These are phyloP conservation scores for Aix galericulata DNA, from an alignment of 2,113 vertebrate species.

Conservation along the genomic window DNA sequence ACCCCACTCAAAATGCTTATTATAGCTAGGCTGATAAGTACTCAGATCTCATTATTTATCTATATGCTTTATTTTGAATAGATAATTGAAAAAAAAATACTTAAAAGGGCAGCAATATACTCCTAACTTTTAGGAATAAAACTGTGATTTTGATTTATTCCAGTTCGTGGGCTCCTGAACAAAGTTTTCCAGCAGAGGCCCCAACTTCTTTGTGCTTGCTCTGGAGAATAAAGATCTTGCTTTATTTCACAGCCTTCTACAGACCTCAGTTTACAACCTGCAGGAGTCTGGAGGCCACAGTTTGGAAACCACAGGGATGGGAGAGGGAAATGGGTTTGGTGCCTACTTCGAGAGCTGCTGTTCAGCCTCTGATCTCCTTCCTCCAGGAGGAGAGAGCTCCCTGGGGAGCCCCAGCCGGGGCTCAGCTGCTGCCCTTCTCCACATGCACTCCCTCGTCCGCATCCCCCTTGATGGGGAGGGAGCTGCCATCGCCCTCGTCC, in stretches of 20 bases:
- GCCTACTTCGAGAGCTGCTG: not conserved
- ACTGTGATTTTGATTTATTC: not conserved
- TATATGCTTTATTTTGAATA: constrained; percentile 32
- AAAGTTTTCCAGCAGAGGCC: not conserved
- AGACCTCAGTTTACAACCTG: not conserved
- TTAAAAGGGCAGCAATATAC: constrained; percentile 18
- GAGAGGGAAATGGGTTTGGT: not conserved
- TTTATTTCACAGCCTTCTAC: not conserved
- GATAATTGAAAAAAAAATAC: constrained; percentile 35
- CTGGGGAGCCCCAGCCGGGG: not conserved
- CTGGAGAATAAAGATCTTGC: not conserved
- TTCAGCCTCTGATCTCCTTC: not conserved
- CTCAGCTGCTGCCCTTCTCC: constrained; percentile 59
- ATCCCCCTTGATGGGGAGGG: not conserved
- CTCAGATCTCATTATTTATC: constrained; percentile 40
- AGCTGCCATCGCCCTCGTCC: constrained; percentile 34
- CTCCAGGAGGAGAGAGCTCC: not conserved
- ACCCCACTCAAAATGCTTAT: constrained; percentile 25
- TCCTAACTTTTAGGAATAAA: constrained; percentile 16
- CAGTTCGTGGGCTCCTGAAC: not conserved
- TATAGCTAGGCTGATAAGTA: constrained; percentile 24
- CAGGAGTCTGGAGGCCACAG: not conserved
- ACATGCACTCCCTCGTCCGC: not conserved
- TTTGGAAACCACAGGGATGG: not conserved
- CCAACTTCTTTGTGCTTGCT: not conserved